These are phyloP conservation scores for Trichoplusia ni DNA, from an alignment of 1,140 invertebrate species.

Conservation along the genomic window DNA sequence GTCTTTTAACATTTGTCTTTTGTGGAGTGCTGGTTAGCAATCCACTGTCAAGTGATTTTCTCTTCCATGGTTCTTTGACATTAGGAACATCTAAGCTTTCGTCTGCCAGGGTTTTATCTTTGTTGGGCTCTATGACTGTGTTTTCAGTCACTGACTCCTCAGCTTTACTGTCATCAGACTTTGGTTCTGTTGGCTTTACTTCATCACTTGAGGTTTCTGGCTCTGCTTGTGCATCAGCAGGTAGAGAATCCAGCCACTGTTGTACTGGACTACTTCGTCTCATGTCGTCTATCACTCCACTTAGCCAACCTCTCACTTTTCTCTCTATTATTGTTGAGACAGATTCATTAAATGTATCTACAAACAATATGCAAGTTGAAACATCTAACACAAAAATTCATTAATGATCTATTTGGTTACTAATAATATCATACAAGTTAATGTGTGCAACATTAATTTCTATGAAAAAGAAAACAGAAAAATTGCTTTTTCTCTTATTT, in stretches of 20 bases:
- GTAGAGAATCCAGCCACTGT: slow-evolving; percentile 79
- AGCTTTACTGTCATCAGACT: slow-evolving; percentile 60
- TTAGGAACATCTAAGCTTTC: slow-evolving; percentile 63
- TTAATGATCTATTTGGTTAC: neutral
- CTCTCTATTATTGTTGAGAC: slow-evolving; percentile 73
- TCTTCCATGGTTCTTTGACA: slow-evolving; percentile 65
- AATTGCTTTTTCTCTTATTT: too few species aligned
- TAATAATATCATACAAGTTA: too few species aligned
- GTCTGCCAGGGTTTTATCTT: slow-evolving; percentile 55
- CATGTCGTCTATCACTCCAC: slow-evolving; percentile 79
- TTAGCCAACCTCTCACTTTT: slow-evolving; percentile 76
- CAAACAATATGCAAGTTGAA: slow-evolving; percentile 23
- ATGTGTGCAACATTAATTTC: too few species aligned
- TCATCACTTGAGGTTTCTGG: slow-evolving; percentile 39
- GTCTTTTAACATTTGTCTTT: slow-evolving; percentile 52
- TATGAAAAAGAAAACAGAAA: too few species aligned
- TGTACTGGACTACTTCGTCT: slow-evolving; percentile 78
- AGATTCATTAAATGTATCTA: slow-evolving; percentile 75
- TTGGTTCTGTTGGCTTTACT: slow-evolving; percentile 22
- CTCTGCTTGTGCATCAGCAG: slow-evolving; percentile 49
- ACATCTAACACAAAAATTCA: slow-evolving; percentile 12
- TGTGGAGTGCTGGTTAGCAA: slow-evolving; percentile 56
- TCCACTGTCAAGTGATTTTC: slow-evolving; percentile 73
- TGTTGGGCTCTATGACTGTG: slow-evolving; percentile 58
- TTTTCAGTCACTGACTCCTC: slow-evolving; percentile 65